Conservation (phyloP, 2,888 invertebrate species). For the Chrysolina americana region DNA sequence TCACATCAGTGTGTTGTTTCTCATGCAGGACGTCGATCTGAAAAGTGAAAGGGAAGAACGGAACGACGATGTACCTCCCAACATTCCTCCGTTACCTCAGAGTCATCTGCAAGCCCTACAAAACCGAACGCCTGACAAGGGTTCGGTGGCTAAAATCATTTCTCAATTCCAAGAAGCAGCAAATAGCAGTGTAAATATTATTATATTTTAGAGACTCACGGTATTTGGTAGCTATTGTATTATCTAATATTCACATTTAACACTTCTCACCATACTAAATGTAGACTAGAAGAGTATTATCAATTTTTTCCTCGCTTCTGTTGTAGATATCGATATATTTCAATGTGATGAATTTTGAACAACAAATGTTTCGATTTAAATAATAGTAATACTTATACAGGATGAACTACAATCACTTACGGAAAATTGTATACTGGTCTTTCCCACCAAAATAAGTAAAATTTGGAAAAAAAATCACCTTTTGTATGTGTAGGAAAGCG, state of each 20-base stretch:
- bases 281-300: too few species aligned
- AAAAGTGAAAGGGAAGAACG: constrained; percentile 60
- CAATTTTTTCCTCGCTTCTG: too few species aligned
- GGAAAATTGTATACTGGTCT: too few species aligned
- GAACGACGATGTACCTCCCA: constrained; percentile 63
- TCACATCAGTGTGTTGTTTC: constrained; percentile 43
- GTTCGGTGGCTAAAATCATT: constrained; percentile 68
- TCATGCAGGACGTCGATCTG: constrained; percentile 63
- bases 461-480: too few species aligned
- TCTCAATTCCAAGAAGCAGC: constrained; percentile 69
- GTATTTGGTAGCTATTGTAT: not conserved
- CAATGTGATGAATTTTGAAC: too few species aligned
- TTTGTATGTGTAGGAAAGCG: too few species aligned
- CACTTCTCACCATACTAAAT: too few species aligned
- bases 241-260: not conserved
- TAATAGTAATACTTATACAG: too few species aligned
- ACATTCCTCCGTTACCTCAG: constrained; percentile 68
- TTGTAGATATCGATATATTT: too few species aligned
- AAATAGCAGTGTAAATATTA: constrained; percentile 63
- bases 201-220: constrained; percentile 39
- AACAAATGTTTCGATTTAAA: too few species aligned
- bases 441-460: too few species aligned
- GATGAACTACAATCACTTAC: too few species aligned
- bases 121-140: constrained; percentile 64
- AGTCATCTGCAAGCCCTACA: constrained; percentile 65